A percentile compares a stretch with the other conserved stretches of the same genome.
Evolutionary conservation across 2,797 vertebrate species (phyloP).

Genomic region (Balearica regulorum): DNA sequence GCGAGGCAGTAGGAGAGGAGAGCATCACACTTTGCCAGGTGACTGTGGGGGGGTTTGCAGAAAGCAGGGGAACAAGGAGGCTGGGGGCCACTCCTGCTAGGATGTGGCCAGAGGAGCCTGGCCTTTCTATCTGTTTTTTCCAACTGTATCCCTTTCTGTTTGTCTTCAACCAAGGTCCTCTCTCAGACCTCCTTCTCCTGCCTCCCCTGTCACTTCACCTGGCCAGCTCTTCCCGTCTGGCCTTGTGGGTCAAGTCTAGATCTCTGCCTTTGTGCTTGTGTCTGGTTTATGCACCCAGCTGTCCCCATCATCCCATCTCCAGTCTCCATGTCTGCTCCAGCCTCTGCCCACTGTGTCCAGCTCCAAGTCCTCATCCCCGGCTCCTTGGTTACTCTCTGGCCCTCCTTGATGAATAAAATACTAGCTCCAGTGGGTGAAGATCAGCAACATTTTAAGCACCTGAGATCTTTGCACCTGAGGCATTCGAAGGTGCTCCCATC

Average conservation of each 20-base stretch:
- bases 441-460: not conserved
- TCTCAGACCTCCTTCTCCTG: not conserved
- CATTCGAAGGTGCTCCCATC: rapidly evolving
- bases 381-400: not conserved
- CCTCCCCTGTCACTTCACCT: not conserved
- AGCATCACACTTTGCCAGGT: not conserved
- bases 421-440: not conserved
- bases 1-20: not conserved
- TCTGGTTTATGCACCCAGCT: not conserved
- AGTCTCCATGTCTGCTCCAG: not conserved
- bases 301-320: rapidly evolving
- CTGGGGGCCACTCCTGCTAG: not conserved
- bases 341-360: not conserved
- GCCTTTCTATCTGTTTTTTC: not conserved
- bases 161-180: not conserved
- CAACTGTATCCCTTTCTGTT: not conserved
- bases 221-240: not conserved
- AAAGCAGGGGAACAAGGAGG: not conserved
- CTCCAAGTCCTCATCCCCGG: not conserved
- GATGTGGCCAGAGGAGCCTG: not conserved
- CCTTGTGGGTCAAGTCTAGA: not conserved
- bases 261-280: rapidly evolving
- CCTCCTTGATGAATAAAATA: not conserved
- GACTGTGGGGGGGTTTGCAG: not conserved
- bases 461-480: not conserved